Percentiles rank a stretch among this genome's conserved stretches.
Evolutionary conservation across 2,797 vertebrate genomes (phyloP).

Genomic region (Coilia nasus): DNA sequence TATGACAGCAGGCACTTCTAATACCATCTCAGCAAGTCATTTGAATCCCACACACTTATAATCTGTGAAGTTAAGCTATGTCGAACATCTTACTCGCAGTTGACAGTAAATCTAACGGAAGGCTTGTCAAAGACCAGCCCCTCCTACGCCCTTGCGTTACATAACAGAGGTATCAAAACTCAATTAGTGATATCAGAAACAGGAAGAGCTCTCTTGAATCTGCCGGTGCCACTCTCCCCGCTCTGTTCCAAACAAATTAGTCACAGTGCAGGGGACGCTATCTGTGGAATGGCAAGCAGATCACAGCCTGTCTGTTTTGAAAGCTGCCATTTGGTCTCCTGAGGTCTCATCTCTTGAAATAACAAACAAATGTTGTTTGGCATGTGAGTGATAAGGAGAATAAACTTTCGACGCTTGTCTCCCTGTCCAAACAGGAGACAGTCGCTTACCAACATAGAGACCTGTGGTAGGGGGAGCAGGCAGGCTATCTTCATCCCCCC

Average conservation of each 20-base stretch:
- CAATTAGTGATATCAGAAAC: background rate
- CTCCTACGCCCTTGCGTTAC: background rate
- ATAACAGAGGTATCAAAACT: constrained; percentile 5
- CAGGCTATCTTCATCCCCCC: constrained; percentile 2
- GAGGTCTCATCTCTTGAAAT: constrained; percentile 19
- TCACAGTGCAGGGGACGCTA: background rate
- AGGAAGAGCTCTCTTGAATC: background rate
- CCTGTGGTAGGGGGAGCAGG: background rate
- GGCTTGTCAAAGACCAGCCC: background rate
- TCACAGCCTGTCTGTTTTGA: background rate
- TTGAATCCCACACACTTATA: background rate
- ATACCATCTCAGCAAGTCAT: background rate
- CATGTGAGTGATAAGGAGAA: constrained; percentile 6
- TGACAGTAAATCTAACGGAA: background rate
- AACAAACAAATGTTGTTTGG: constrained; percentile 9
- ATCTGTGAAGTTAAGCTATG: background rate
- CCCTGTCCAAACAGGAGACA: background rate
- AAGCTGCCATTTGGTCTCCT: constrained; percentile 2
- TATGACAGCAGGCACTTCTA: background rate
- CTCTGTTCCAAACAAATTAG: background rate
- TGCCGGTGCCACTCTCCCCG: background rate
- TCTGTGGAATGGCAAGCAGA: background rate
- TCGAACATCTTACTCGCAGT: background rate
- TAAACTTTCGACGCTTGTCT: background rate
- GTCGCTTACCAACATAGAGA: background rate